These are phyloP conservation scores for Nematostella vectensis DNA, from an alignment of 92 coral and sea anemone genomes.

Conservation along the genomic window DNA sequence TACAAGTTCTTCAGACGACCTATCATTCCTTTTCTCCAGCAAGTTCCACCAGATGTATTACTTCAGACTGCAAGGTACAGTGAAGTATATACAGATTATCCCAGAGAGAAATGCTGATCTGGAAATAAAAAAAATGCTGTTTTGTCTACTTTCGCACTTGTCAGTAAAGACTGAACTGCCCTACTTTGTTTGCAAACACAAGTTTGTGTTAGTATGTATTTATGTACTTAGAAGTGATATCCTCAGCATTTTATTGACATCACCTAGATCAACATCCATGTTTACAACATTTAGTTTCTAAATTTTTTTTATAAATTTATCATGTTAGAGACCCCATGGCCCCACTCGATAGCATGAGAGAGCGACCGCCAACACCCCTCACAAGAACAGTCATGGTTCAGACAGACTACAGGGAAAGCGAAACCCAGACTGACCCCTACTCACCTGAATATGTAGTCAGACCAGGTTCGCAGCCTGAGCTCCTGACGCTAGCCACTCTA, in stretches of 20 bases:
- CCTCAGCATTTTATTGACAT: no score
- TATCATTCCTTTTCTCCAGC: constrained; percentile 93
- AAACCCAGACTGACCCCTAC: constrained; percentile 97
- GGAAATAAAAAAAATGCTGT: no score
- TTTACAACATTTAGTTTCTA: not conserved
- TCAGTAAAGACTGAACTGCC: no score
- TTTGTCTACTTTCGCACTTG: no score
- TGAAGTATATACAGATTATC: no score
- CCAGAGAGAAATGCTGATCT: no score
- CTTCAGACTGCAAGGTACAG: constrained; percentile 92
- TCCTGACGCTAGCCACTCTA: constrained; percentile 86
- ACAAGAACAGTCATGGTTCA: constrained; percentile 91
- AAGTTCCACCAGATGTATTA: constrained; percentile 96
- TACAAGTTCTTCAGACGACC: constrained; percentile 89
- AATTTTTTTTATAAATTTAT: no score
- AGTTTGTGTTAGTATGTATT: no score
- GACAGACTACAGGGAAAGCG: constrained; percentile 98
- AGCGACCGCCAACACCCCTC: constrained; percentile 83
- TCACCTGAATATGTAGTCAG: constrained; percentile 95
- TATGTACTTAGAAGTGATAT: no score
- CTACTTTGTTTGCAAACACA: no score
- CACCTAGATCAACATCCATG: no score
- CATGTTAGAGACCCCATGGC: constrained; percentile 65
- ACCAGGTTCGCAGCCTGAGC: constrained; percentile 96
- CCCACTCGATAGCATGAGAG: constrained; percentile 50